Base-by-base conservation (phyloP, 2,888 invertebrate genomes). In the Sympetrum striolatum region DNA sequence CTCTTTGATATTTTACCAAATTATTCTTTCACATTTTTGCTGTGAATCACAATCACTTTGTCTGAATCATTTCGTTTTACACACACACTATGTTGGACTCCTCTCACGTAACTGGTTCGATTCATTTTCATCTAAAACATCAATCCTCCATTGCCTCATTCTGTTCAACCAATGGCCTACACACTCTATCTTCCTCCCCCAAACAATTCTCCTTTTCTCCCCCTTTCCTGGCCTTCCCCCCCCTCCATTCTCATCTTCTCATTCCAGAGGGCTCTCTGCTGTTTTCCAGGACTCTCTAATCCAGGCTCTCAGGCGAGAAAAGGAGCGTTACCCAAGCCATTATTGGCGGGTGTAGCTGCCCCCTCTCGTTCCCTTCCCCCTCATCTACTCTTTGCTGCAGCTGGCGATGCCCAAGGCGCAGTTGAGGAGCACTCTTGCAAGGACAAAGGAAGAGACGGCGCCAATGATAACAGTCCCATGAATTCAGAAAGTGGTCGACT, bases 281-380 rank as follows among this genome's bases (percentile, higher is more conserved):
- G 97, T 95, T 97, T 97, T 96, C 97, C 97, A 95, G 96, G 96
- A 95, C 96, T 96, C 96, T 94, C 96, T 96, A 95, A 96, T 96
- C 95, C 96, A 95, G 95, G 96, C 96, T 94, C 96, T 96, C 94
- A 96, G 95, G 95, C 96, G 95, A 95, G 96, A 96, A 96, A 96
- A 95, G 96, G 96, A 95, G 96, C 96, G 96, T 95, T 96, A 95
- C 95, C 96, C 96, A 95, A 96, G 94, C 95, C 96, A 96, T 93
- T 96, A 96, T 94, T 96, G 96, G 96, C 95, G 95, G 94, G 95
- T 95, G 95, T 96, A 86, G 86, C 86, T 14, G 86, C 86, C 10
- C 86, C 86, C 86, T 86, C 86, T 60, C 86, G 86, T 37, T 86
- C 86, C 86, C 86, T 86, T 86, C 86, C 86, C 60, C 86, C 86